A percentile compares a stretch with the other conserved stretches of the same genome.
These are phyloP conservation scores for Oryctolagus cuniculus DNA, from an alignment of 2,113 vertebrate species.

Conservation along the genomic window mOryCun1.1 NC_091434.1:62030001-62030500, in stretches of 20 bases:
- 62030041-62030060: neutral
- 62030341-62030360: slow-evolving; percentile 45
- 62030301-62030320: slow-evolving; percentile 48
- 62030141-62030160: slow-evolving; percentile 40
- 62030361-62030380: slow-evolving; percentile 59
- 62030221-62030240: slow-evolving; percentile 63
- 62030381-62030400: slow-evolving; percentile 53
- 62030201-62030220: slow-evolving; percentile 62
- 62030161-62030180: slow-evolving; percentile 79
- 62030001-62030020: slow-evolving; percentile 4
- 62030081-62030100: neutral
- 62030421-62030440: slow-evolving; percentile 64
- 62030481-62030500: slow-evolving; percentile 79
- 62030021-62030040: slow-evolving; percentile 30
- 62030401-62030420: slow-evolving; percentile 68
- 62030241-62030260: slow-evolving; percentile 47
- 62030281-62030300: slow-evolving; percentile 51
- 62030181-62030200: slow-evolving; percentile 70
- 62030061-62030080: neutral
- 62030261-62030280: slow-evolving; percentile 24
- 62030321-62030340: slow-evolving; percentile 44
- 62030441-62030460: slow-evolving; percentile 76
- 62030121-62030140: neutral
- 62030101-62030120: neutral
- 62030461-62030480: slow-evolving; percentile 80